A percentile compares a stretch with the other conserved stretches of the same genome.
Conservation (phyloP, 2,113 vertebrate species). For the Panurus biarmicus region DNA sequence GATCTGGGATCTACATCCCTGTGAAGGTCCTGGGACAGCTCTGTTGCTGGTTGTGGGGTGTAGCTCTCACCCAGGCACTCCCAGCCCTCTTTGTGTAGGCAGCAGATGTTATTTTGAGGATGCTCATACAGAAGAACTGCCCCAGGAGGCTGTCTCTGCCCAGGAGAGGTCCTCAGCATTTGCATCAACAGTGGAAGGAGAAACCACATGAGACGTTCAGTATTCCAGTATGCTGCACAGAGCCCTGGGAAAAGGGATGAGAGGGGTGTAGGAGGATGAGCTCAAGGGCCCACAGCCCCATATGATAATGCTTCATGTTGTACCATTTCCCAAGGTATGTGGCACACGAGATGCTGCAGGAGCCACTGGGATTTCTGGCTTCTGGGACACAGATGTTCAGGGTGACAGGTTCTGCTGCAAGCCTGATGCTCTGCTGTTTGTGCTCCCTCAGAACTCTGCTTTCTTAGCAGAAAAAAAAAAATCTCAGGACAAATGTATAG, state of each 20-base stretch:
- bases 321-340: neutral
- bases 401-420: neutral
- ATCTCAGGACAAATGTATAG: neutral
- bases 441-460: neutral
- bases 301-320: neutral
- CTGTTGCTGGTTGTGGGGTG: accelerated
- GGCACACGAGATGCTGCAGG: neutral
- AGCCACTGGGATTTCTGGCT: neutral
- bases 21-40: accelerated
- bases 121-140: neutral
- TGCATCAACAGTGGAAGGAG: neutral
- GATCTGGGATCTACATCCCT: neutral
- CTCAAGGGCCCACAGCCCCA: neutral
- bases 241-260: neutral
- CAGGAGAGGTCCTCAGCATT: neutral
- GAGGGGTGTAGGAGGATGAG: neutral
- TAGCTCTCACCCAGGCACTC: neutral
- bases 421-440: constrained; percentile 2
- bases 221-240: neutral
- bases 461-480: neutral
- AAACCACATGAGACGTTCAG: neutral
- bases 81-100: neutral
- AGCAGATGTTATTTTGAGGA: neutral
- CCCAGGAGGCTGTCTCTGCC: neutral
- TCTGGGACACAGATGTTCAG: neutral